Base-by-base conservation (phyloP, 2,113 vertebrate genomes). In the Anoplopoma fimbria region DNA sequence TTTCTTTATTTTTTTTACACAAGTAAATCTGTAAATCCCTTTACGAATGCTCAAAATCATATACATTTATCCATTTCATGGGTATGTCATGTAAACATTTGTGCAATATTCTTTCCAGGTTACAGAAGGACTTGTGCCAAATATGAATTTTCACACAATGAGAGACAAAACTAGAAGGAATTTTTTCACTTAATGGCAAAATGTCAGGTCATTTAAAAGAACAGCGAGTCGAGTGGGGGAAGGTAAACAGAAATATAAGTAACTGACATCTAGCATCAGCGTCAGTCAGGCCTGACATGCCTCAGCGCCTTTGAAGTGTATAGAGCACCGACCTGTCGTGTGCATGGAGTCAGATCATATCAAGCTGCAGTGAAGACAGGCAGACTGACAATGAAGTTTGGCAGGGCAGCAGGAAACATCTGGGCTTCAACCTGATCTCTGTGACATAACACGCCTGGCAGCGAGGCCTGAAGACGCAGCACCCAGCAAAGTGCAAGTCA, bases 341-440 rank as follows among this genome's bases (percentile, higher is more conserved):
- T 40, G 81, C 57, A 82, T 6, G 27, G 55, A 87, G 88, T 92
- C 91, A 79, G 74, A 88, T 90, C 84, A 82, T 82, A 88, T 93
- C 88, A 92, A 55, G 61, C 42, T n/a, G 67, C 62, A 60, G 72
- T 57, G 38, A 83, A 91, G 87, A 92, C 62, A 42, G 85, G 67
- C 89, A 86, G 87, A 64, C 74, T 1, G 70, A 81, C 76, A 74
- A 87, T 87, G 42, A 73, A 77, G 74, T 83, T 75, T 94, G 93
- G 86, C 91, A 88, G 93, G 75, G 73, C 79, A 85, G 79, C 78
- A 74, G 79, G 51, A 91, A 87, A 77, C 90, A 83, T 93, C 89
- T 80, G 76, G 51, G 61, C 86, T 79, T 86, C 87, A 92, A 12
- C n/a, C 55, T 88, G 76, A 94, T 93, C 85, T 88, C 55, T 74